Evolutionary conservation across 2,113 vertebrate genomes (phyloP), one percentile per base, ranked within the genome.

Genomic region (Chlamydotis undulata): DNA sequence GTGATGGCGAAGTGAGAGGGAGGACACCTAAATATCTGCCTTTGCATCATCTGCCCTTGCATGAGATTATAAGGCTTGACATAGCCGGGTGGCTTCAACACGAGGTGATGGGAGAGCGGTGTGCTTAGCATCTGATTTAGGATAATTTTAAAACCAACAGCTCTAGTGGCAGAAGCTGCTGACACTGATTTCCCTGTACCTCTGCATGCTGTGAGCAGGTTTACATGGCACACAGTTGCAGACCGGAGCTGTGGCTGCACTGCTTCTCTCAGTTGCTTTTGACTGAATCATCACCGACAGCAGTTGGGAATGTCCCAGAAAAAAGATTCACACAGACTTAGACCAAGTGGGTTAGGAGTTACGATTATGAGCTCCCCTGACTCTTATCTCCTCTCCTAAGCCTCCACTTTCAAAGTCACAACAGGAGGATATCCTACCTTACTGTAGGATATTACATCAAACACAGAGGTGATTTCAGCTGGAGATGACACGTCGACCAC

Each of bases 391-490:
- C 22, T 55, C 31, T 90, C 70, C 39, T 23, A 70, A 80, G 33
- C 4, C 8, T 16, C 8, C 6, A 7, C 35, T 71, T 76, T 24
- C 55, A 41, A 64, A 79, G 26, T 75, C 68, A 64, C 25, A 52
- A 14, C 3, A 28, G 29, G 6, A 26, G 5, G 5, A 23, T 80
- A 33, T 31, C 93, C 45, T 88, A 99, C 99, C 99, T 99, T 99
- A 96, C 97, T 99, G 82, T 99, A 99, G 53, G 99, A 99, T 93
- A 99, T 99, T 59, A 97, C 97, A 59, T 99, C 99, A 97, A 99
- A 99, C 68, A 99, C 99, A n/a, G 99, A 99, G 4, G 99, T 99
- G 83, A 99, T 99, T 98, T 99, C 99, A 76, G 98, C 98, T 15
- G 99, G 99, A 11, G 98, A 99, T 10, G 98, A 98, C 65, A 99